Evolutionary conservation across 2,797 vertebrate genomes (phyloP), one percentile per base, ranked within the genome.

Genomic region (Myiotriccus ornatus): DNA sequence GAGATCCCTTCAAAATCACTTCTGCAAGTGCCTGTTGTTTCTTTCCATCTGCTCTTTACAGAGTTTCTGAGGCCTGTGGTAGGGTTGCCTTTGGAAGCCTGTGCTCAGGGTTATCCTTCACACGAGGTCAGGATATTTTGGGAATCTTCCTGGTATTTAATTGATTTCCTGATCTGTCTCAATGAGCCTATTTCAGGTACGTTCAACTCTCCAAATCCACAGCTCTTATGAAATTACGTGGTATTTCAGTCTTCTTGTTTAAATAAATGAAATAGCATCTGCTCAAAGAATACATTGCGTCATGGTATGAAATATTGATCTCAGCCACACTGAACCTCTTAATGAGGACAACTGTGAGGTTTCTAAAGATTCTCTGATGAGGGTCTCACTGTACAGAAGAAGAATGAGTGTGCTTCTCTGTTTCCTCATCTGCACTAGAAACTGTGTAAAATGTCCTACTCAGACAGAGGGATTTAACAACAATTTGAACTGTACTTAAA

Each of bases 261-360:
- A 86, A 96, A 93, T 62, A 96, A 65, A 88, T 6, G 46, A 93
- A 91, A 94, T 59, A 15, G 1, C 0, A 1, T 71, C 85, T 86
- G 84, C 79, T 69, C 79, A 91, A 93, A 95, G 77, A 86, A 90
- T 84, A 65, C 39, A 35, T 90, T 96, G 93, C 85, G 4, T 85
- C 87, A 91, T 5, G 55, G 55, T 50, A 65, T 44, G 62, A 78
- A 91, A 64, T 65, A 37, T 3, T 32, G 82, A 68, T 30, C 71
- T 64, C 65, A 65, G 18, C 46, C 43, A 39, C 22, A 1, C 1
- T 30, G 73, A 84, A 49, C 35, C 68, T 67, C 71, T 35, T 17
- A 6, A 22, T 57, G 49, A 55, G 95, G 59, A 32, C 39, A 91
- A 18, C 73, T 52, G 20, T n/a, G n/a, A 65, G 39, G 14, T 43